Base-by-base conservation (phyloP, 1,140 invertebrate species). In the Cydia strobilella region DNA sequence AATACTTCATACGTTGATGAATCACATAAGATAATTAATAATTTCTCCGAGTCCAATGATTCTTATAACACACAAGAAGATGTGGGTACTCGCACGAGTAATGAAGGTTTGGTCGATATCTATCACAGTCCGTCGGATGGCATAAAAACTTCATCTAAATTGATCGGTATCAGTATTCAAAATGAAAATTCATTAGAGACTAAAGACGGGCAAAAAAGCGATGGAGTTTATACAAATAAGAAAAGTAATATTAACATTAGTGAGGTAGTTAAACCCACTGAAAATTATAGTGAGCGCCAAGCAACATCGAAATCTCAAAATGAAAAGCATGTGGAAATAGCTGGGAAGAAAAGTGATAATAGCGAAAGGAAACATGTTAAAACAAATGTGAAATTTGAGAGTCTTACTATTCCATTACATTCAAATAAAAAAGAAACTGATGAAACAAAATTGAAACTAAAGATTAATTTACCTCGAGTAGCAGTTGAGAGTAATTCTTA, bases 381-480 rank as follows among this genome's bases (percentile, higher is more conserved):
- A 59, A 12, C 54, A 10, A 59, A 23, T 23, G 54, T 59, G 1
- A 20, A 59, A 59, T 59, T 23, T 12, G 54, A 23, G 7, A n/a
- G 5, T 54, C 13, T 77, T 35, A 42, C 63, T 66, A 71, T 76
- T 39, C 3, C 31, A 23, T 48, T 77, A 77, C 71, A 74, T 48
- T 48, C 74, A 20, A 73, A 81, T 59, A 42, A 77, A 42, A 76
- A 65, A 73, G 77, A 78, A 18, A 79, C 83, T 72, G 76, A 84
- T 25, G 85, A 66, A 20, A 72, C 78, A 27, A 89, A 84, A 71
- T 75, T 78, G 35, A 84, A 85, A 77, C 72, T 88, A n/a, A 84
- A 83, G 54, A 83, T 88, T 27, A 80, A 84, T 73, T 66, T 88
- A 54, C 87, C 86, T 0, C 77, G 79, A 75, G 79, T 86, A 69